Evolutionary conservation across 2,888 invertebrate genomes (phyloP).

Genomic region (Cactoblastis cactorum): DNA sequence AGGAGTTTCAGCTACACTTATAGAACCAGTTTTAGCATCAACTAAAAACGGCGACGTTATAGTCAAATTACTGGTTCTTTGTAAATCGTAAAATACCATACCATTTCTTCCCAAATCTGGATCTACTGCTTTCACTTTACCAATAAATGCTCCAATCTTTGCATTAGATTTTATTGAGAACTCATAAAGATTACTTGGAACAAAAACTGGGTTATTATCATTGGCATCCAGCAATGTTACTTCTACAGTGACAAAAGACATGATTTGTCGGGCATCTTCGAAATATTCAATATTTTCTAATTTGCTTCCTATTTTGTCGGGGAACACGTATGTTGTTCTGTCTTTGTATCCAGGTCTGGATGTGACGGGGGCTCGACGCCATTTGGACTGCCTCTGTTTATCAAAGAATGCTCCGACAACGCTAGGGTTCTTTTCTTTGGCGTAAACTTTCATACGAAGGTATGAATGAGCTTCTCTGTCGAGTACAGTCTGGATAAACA

Average conservation of each 20-base stretch:
- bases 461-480: conserved; percentile 88
- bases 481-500: conserved; percentile 79
- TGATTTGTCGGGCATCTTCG: conserved; percentile 57
- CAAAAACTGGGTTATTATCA: conserved; percentile 93
- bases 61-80: conserved; percentile 82
- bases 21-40: conserved; percentile 84
- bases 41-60: conserved; percentile 84
- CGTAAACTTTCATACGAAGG: conserved; percentile 86
- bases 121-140: conserved; percentile 89
- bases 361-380: conserved; percentile 51
- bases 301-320: conserved; percentile 61
- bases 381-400: conserved; percentile 61
- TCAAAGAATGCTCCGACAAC: conserved; percentile 78
- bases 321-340: conserved; percentile 70
- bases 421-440: conserved; percentile 86
- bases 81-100: conserved; percentile 85
- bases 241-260: conserved; percentile 85
- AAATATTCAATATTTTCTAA: conserved; percentile 65
- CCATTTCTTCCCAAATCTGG: conserved; percentile 88
- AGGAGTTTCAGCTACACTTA: conserved; percentile 83
- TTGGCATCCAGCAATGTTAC: conserved; percentile 93
- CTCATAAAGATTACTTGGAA: conserved; percentile 90
- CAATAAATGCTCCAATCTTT: conserved; percentile 84
- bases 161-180: conserved; percentile 85
- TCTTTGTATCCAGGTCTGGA: conserved; percentile 45